phyloP scores from a whole-genome alignment of 2,888 invertebrate genomes.

The Scotopteryx bipunctaria region DNA sequence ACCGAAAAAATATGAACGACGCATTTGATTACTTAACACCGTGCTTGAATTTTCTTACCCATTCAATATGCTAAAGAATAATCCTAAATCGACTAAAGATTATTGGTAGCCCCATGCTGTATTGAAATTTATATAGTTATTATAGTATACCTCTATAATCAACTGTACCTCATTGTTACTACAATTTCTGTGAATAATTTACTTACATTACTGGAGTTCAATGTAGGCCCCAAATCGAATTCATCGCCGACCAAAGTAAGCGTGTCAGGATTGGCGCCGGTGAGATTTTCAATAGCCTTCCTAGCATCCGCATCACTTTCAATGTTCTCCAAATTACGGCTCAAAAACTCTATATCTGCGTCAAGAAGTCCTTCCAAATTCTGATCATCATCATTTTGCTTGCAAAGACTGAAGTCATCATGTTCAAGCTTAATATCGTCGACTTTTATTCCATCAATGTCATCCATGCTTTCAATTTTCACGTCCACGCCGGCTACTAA shows the following conservation, averaged over 20 bases:
- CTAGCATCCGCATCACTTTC: constrained; percentile 80
- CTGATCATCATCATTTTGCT: constrained; percentile 66
- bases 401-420: constrained; percentile 70
- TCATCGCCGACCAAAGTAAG: constrained; percentile 76
- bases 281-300: constrained; percentile 78
- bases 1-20: too few relatives aligned
- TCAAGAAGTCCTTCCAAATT: constrained; percentile 74
- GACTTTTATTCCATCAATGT: constrained; percentile 69
- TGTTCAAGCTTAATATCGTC: constrained; percentile 75
- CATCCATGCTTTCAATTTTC: constrained; percentile 72
- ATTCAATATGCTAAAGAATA: too few relatives aligned
- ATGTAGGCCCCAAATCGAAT: constrained; percentile 75
- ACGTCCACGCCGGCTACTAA: constrained; percentile 59
- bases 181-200: too few relatives aligned
- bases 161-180: too few relatives aligned
- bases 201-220: constrained; percentile 73
- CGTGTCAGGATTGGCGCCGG: constrained; percentile 75
- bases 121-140: too few relatives aligned
- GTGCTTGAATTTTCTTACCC: too few relatives aligned
- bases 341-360: constrained; percentile 79
- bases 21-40: too few relatives aligned
- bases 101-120: too few relatives aligned
- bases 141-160: too few relatives aligned
- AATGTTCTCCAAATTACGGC: constrained; percentile 75
- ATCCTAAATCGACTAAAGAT: too few relatives aligned